A percentile compares a stretch with the other conserved stretches of the same genome.
Evolutionary conservation across 2,113 vertebrate species (phyloP).

Genomic region (Centrocercus urophasianus): DNA sequence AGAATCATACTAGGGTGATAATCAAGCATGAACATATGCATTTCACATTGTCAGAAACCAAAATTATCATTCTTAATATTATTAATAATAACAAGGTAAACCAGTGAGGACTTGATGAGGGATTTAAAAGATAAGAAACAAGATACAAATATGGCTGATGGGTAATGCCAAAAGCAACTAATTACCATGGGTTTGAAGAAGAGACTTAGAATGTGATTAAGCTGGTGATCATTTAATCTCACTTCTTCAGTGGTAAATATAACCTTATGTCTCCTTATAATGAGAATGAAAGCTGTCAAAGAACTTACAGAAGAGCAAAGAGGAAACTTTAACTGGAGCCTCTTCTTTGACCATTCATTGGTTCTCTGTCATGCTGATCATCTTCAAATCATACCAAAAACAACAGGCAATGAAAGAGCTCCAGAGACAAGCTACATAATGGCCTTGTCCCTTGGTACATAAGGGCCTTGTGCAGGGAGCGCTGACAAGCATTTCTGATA

Average conservation of each 20-base stretch:
- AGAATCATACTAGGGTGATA: background rate
- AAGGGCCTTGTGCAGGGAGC: background rate
- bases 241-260: background rate
- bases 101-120: background rate
- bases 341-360: background rate
- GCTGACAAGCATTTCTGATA: background rate
- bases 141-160: background rate
- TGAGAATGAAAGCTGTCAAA: background rate
- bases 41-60: background rate
- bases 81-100: background rate
- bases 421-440: background rate
- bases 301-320: background rate
- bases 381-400: background rate
- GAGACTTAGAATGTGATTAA: background rate
- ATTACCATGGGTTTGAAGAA: slow-evolving; percentile 5
- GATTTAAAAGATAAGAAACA: background rate
- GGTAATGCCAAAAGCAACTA: background rate
- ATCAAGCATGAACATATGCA: background rate
- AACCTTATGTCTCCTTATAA: background rate
- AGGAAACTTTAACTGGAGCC: background rate
- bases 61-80: background rate
- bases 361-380: background rate
- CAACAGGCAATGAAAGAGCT: background rate
- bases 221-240: background rate
- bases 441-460: too few relatives aligned